Evolutionary conservation across 2,797 vertebrate genomes (phyloP).

Genomic region (Anableps anableps): DNA sequence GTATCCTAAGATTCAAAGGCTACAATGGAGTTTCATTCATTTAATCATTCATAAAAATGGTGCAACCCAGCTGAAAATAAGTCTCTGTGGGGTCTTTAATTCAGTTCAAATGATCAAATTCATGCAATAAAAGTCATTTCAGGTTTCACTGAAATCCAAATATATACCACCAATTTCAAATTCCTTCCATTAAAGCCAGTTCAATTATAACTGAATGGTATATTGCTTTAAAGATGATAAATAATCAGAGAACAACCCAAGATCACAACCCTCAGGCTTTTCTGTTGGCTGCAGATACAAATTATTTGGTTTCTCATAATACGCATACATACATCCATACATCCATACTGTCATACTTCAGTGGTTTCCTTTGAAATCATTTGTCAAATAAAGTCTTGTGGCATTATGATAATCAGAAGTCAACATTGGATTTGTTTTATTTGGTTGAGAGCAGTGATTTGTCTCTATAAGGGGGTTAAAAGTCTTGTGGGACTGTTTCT

Average conservation of each 20-base stretch:
- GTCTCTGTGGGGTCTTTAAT: background rate
- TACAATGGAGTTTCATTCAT: background rate
- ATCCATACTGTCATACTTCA: background rate
- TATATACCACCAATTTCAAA: background rate
- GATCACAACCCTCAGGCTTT: background rate
- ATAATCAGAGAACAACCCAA: background rate
- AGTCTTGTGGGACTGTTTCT: slow-evolving; percentile 48
- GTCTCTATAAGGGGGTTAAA: slow-evolving; percentile 37
- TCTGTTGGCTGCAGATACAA: slow-evolving; percentile 8
- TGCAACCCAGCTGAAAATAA: background rate
- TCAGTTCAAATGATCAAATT: background rate
- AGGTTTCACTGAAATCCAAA: background rate
- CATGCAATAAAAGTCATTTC: background rate
- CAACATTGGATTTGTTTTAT: slow-evolving; percentile 50
- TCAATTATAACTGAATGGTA: background rate
- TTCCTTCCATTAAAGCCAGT: background rate
- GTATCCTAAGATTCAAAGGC: no score
- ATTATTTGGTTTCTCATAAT: slow-evolving; percentile 42
- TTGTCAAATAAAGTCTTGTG: slow-evolving; percentile 43
- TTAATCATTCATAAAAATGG: background rate
- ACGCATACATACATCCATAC: slow-evolving; percentile 23
- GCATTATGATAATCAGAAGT: slow-evolving; percentile 42
- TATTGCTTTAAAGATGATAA: background rate
- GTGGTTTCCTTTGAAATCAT: slow-evolving; percentile 51
- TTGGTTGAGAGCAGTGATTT: slow-evolving; percentile 51